A percentile compares a stretch with the other conserved stretches of the same genome.
Conservation (phyloP, 2,113 vertebrate species). For the Aegithalos caudatus region DNA sequence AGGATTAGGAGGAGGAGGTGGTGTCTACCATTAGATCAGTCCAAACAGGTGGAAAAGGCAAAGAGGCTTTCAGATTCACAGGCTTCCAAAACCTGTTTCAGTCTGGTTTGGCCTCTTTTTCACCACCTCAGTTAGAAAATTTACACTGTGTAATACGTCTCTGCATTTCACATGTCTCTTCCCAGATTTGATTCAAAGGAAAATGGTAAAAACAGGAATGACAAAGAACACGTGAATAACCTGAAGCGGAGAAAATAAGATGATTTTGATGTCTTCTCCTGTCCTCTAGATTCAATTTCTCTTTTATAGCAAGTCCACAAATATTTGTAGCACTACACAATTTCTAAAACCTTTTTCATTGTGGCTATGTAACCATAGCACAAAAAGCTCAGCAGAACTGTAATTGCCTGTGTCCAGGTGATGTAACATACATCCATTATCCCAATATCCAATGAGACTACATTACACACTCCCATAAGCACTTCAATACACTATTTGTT, state of each 20-base stretch:
- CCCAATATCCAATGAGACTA: neutral
- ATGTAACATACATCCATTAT: rapidly evolving
- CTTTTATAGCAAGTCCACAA: neutral
- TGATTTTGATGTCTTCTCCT: neutral
- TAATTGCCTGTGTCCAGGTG: neutral
- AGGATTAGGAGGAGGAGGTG: neutral
- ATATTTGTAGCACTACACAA: neutral
- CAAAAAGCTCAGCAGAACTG: neutral
- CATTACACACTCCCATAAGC: neutral
- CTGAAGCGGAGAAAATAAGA: neutral
- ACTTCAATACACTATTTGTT: neutral
- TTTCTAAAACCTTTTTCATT: neutral
- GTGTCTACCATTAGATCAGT: neutral
- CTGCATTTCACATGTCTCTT: neutral
- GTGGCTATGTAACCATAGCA: neutral
- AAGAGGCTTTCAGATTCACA: neutral
- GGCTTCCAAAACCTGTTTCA: neutral
- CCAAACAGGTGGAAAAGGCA: neutral
- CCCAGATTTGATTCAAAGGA: neutral
- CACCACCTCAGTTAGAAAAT: neutral
- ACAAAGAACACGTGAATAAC: neutral
- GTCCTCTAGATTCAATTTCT: neutral
- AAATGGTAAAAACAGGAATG: neutral
- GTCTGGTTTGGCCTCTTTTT: neutral
- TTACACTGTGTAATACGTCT: rapidly evolving